These are phyloP conservation scores for Patagioenas fasciata DNA, from an alignment of 2,113 vertebrate genomes.

Conservation along the genomic window DNA sequence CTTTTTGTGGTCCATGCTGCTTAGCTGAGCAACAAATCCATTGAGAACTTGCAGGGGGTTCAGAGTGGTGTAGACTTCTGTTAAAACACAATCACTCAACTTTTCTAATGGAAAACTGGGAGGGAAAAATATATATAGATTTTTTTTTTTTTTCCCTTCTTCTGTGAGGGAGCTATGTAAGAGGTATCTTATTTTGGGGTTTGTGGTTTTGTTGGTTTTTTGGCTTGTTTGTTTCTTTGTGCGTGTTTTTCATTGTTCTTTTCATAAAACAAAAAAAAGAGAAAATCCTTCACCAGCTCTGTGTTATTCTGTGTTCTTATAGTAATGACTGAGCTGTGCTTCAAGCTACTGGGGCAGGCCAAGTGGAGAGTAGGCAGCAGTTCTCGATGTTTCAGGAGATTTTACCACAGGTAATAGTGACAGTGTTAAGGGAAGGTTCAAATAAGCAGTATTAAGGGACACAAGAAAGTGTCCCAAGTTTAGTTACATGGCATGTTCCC, in stretches of 20 bases:
- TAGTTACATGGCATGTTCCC: not conserved
- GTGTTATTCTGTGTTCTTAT: not conserved
- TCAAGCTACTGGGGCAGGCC: not conserved
- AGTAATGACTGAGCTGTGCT: not conserved
- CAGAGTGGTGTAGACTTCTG: not conserved
- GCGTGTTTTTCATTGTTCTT: not conserved
- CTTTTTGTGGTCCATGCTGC: not conserved
- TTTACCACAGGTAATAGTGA: not conserved
- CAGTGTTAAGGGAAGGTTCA: not conserved
- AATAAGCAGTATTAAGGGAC: not conserved
- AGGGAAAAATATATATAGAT: not conserved
- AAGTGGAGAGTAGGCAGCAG: not conserved
- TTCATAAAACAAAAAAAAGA: not conserved
- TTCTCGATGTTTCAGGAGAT: not conserved
- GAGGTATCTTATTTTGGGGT: too few relatives aligned
- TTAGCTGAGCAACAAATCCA: not conserved
- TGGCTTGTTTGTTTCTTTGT: not conserved
- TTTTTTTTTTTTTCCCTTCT: not conserved
- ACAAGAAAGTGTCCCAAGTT: not conserved
- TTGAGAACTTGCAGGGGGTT: not conserved
- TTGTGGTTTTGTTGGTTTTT: not conserved
- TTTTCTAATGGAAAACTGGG: not conserved
- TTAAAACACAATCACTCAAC: not conserved
- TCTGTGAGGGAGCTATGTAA: not conserved
- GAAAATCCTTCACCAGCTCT: not conserved